Base-by-base conservation (phyloP, 2,888 invertebrate genomes). In the Meta bourneti region DNA sequence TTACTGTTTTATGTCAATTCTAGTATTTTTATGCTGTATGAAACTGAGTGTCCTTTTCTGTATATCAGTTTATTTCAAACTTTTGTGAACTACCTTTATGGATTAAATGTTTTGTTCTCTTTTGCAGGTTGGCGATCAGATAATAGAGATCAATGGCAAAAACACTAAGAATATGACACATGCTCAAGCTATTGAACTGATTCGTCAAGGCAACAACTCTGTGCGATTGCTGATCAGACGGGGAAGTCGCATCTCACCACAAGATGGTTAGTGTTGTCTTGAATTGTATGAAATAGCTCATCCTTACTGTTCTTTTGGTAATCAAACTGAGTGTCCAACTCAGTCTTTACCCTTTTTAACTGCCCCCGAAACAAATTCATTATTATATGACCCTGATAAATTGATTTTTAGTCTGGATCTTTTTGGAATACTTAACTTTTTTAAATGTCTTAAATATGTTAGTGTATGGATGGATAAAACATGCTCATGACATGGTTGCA, bases 111-210 rank as follows among this genome's bases (percentile, higher is more conserved):
- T 52, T 49, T 13, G 19, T 34, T 70, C 16, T 49, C 34, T 1
- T 52, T 69, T 77, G 16, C 34, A 96, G 96, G 96, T 96, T 93
- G 96, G 96, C 0, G 97, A 97, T 95, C 96, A 96, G 94, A 96
- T 97, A 93, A 95, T 97, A 90, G 96, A 97, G 95, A 97, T 97
- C 93, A 97, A 97, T 94, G 96, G 96, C 48, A 96, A 96, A 93
- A 96, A 96, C 94, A 97, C 97, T 49, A 96, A 96, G 94, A 96
- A 96, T 94, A 97, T 97, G 96, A 97, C 96, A n/a, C 97, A 97
- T 94, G 96, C 96, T 20, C 96, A 97, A 94, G 97, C 97, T 34
- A 97, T 97, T 93, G 96, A 96, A 94, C 96, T 97, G 93, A 97
- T 97, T 94, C 96, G 96, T 94, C 96, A 96, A 94, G 96, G 96